Base-by-base conservation (phyloP, 2,888 invertebrate species). In the Pycnomerus fuliginosus region DNA sequence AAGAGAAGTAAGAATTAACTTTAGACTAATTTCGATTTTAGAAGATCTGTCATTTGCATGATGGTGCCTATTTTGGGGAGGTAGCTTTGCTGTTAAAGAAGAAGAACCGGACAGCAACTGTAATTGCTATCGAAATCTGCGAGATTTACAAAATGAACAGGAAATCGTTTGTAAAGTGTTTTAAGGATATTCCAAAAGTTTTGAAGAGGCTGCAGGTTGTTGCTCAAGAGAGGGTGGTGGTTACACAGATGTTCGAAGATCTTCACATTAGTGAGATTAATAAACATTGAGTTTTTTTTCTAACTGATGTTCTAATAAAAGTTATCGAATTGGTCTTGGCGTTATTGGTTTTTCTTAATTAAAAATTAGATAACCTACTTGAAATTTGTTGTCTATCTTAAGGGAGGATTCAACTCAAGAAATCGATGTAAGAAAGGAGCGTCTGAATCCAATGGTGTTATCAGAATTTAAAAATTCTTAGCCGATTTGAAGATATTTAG, bases 1-100 rank as follows among this genome's bases (percentile, higher is more conserved):
- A 20, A 20, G 8, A 20, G 20, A 20, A 8, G 20, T 20, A 8
- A 20, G 20, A n/a, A n/a, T n/a, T n/a, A n/a, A n/a, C n/a, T n/a
- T n/a, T n/a, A n/a, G n/a, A n/a, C n/a, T n/a, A n/a, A n/a, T n/a
- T n/a, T n/a, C n/a, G n/a, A n/a, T 30, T 29, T 40, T 33, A 28
- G 5, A 11, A 40, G 55, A 36, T 60, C 13, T 58, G 58, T 17
- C 63, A 63, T 41, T 33, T 63, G 17, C 76, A 78, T 43, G 83
- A 83, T 52, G 83, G 82, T 2, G 78, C 76, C 0, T 75, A 80
- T 60, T 83, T 83, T 56, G 83, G 84, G 1, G 83, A 82, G 61
- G 73, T 81, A 25, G 77, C 80, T 0, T 62, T 84, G 16, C 60
- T 84, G 15, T 71, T 78, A 56, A 74, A 76, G 33, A 77, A 79